Percentiles rank a stretch among this genome's conserved stretches.
Conservation (phyloP, 2,888 invertebrate genomes). For the Ophioninae sp. region DNA sequence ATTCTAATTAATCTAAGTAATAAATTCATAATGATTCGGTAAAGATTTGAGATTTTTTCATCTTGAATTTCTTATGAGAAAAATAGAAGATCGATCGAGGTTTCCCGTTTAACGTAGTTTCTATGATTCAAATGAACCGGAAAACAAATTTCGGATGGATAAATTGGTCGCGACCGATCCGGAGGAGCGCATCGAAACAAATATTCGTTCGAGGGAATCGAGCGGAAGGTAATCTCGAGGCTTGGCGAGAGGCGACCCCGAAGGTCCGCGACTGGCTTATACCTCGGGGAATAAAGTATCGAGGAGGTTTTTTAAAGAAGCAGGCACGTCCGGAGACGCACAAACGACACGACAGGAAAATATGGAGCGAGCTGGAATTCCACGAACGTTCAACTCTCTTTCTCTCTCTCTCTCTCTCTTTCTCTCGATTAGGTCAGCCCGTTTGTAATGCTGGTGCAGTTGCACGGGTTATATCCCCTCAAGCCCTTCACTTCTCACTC, state of each 20-base stretch:
- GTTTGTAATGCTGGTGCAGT: conserved; percentile 72
- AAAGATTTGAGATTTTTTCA: no score
- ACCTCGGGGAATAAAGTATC: conserved; percentile 35
- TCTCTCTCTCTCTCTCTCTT: conserved; percentile 28
- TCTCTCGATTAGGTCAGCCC: conserved; percentile 77
- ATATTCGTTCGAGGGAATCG: not conserved
- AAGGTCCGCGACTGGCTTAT: not conserved
- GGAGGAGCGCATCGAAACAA: not conserved
- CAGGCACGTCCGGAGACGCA: conserved; percentile 59
- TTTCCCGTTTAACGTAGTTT: no score
- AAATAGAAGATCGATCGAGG: no score
- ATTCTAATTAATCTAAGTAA: no score
- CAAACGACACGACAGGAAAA: conserved; percentile 75
- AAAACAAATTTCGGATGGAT: not conserved
- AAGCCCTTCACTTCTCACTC: conserved; percentile 33
- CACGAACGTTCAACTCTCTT: conserved; percentile 74
- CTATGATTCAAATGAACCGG: no score
- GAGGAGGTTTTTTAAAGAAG: conserved; percentile 45
- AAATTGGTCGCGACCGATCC: not conserved
- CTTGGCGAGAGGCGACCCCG: not conserved
- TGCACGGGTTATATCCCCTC: conserved; percentile 36
- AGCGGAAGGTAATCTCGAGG: conserved; percentile 4
- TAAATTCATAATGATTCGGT: no score
- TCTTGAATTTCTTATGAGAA: no score
- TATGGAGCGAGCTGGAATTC: conserved; percentile 78